A percentile compares a stretch with the other conserved stretches of the same genome.
These are phyloP conservation scores for Silurus lanzhouensis DNA, from an alignment of 2,797 vertebrate species.

Conservation along the genomic window DNA sequence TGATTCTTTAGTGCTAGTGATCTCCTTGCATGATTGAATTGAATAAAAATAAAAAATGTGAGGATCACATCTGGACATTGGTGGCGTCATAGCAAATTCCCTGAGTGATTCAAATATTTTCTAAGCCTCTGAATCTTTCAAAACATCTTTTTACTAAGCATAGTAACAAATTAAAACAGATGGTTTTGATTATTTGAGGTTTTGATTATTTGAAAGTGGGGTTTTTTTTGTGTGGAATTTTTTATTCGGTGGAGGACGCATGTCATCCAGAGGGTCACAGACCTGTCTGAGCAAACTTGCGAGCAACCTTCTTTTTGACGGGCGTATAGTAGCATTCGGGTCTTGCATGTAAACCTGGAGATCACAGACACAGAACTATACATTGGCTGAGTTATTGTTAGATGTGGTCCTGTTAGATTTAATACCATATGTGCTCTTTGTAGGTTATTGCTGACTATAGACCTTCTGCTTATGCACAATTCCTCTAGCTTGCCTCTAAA, in stretches of 20 bases:
- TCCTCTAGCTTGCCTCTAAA: background rate
- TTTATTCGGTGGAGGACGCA: background rate
- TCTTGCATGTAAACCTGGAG: constrained; percentile 46
- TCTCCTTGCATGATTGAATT: background rate
- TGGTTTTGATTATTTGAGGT: constrained; percentile 42
- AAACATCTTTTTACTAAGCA: background rate
- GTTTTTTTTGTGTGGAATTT: background rate
- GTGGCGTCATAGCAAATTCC: background rate
- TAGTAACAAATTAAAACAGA: background rate
- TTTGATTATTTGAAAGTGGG: no score
- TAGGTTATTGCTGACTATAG: background rate
- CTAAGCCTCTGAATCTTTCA: background rate
- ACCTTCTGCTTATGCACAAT: background rate
- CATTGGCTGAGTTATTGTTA: background rate
- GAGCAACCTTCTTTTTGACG: constrained; percentile 43
- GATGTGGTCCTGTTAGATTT: background rate
- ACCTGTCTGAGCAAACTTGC: constrained; percentile 50
- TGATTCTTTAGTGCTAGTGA: no score
- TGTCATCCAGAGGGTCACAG: constrained; percentile 32
- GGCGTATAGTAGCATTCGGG: constrained; percentile 46
- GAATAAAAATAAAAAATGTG: background rate
- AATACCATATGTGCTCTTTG: background rate
- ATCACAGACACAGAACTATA: constrained; percentile 45
- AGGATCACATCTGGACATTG: constrained; percentile 16
- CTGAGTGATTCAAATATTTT: background rate